Evolutionary conservation across 2,113 vertebrate species (phyloP).

Genomic region (Bothrops jararaca): DNA sequence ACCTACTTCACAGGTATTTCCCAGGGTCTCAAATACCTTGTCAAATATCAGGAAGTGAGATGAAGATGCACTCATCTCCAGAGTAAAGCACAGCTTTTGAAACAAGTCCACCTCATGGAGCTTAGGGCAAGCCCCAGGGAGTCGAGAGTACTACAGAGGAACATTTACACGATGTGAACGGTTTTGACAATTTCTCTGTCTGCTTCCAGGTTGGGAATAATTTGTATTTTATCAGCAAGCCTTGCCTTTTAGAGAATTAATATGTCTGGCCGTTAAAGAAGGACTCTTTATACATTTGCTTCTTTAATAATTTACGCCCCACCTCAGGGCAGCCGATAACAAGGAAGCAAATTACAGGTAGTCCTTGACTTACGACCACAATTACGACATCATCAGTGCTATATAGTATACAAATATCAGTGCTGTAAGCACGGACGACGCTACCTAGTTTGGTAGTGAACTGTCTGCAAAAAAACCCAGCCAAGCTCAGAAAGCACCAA

Average conservation of each 20-base stretch:
- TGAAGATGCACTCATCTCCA: neutral
- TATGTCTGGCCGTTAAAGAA: neutral
- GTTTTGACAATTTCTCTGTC: neutral
- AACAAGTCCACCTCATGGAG: neutral
- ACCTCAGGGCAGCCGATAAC: neutral
- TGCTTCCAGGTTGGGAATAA: neutral
- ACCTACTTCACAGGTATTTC: conserved; percentile 63
- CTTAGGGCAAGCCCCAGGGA: neutral
- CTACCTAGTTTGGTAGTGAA: too few relatives aligned
- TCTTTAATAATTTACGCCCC: neutral
- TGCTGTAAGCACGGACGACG: too few relatives aligned
- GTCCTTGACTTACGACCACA: neutral
- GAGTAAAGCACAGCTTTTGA: neutral
- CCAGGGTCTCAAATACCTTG: neutral
- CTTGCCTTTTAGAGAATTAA: neutral
- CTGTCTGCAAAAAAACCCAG: too few relatives aligned
- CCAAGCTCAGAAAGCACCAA: too few relatives aligned
- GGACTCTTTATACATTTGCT: neutral
- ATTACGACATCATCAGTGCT: neutral
- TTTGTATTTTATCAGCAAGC: neutral
- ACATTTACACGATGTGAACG: neutral
- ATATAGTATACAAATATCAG: too few relatives aligned
- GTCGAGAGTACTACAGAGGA: neutral
- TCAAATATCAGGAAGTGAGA: neutral
- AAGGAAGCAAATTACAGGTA: neutral